phyloP scores from a whole-genome alignment of 2,797 vertebrate species.

The Cirrhinus mrigala region DNA sequence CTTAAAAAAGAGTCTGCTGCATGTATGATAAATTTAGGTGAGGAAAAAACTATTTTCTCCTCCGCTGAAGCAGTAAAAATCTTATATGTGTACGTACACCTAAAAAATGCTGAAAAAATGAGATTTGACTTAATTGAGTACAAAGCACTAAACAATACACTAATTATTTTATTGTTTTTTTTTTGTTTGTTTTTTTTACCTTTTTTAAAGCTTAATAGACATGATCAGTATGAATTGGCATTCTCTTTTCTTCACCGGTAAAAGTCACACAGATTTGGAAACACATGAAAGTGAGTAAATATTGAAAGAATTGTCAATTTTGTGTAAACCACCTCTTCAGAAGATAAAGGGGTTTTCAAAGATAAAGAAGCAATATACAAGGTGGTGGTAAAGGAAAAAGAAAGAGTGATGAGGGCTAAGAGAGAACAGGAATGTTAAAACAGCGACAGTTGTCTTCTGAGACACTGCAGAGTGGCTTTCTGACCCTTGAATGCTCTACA shows the following conservation, averaged over 20 bases:
- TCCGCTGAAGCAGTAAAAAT: not conserved
- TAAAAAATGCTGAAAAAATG: not conserved
- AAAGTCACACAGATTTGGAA: not conserved
- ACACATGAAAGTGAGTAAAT: not conserved
- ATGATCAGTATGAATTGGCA: not conserved
- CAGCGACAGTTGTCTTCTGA: not conserved
- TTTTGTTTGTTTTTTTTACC: not conserved
- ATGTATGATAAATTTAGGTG: not conserved
- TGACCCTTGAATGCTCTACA: not conserved
- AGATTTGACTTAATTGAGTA: not conserved
- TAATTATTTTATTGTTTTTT: too few relatives aligned
- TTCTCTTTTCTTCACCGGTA: not conserved
- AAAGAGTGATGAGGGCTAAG: not conserved
- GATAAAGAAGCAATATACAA: not conserved
- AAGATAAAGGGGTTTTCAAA: not conserved
- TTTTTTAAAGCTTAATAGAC: not conserved
- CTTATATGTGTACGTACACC: not conserved
- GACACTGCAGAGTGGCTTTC: not conserved
- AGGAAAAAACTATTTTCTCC: not conserved
- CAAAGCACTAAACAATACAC: not conserved
- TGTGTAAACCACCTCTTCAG: not conserved
- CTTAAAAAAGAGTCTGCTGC: not conserved
- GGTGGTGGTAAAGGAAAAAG: not conserved
- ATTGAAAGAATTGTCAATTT: not conserved
- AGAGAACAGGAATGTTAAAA: constrained; percentile 13